phyloP scores from a whole-genome alignment of 2,113 vertebrate species.

The Daphoenositta chrysoptera region DNA sequence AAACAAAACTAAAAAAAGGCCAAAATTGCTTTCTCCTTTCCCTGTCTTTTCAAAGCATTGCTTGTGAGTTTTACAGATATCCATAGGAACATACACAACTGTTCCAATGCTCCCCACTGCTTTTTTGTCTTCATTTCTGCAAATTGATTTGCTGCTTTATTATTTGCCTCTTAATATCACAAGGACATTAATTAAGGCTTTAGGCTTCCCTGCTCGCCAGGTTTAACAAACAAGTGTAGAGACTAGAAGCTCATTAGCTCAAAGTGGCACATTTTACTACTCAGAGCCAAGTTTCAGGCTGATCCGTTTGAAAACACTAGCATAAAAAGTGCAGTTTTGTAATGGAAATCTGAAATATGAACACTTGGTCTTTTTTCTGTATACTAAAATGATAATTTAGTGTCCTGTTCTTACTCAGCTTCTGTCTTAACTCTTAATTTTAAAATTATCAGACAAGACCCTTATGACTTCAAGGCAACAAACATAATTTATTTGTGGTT shows the following conservation, averaged over 20 bases:
- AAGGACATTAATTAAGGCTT: conserved; percentile 17
- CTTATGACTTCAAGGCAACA: not conserved
- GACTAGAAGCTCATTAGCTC: not conserved
- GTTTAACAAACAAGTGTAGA: not conserved
- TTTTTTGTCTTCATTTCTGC: not conserved
- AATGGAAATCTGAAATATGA: not conserved
- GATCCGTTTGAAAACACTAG: not conserved
- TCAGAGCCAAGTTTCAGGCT: conserved; percentile 9
- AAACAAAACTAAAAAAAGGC: not conserved
- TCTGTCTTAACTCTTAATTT: not conserved
- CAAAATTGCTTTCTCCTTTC: not conserved
- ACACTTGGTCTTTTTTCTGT: not conserved
- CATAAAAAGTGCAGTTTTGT: not conserved
- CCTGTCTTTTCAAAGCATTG: not conserved
- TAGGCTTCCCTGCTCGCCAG: not conserved
- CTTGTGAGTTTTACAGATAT: not conserved
- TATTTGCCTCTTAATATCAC: conserved; percentile 13
- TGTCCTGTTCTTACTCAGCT: not conserved
- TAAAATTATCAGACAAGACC: not conserved
- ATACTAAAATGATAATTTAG: not conserved
- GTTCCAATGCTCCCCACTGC: not conserved
- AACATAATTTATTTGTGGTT: not conserved
- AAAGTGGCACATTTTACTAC: not conserved
- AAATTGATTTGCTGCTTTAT: not conserved
- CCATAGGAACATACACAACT: not conserved